A percentile compares a stretch with the other conserved stretches of the same genome.
Evolutionary conservation across 2,113 vertebrate genomes (phyloP).

Genomic region (Neogale vison): DNA sequence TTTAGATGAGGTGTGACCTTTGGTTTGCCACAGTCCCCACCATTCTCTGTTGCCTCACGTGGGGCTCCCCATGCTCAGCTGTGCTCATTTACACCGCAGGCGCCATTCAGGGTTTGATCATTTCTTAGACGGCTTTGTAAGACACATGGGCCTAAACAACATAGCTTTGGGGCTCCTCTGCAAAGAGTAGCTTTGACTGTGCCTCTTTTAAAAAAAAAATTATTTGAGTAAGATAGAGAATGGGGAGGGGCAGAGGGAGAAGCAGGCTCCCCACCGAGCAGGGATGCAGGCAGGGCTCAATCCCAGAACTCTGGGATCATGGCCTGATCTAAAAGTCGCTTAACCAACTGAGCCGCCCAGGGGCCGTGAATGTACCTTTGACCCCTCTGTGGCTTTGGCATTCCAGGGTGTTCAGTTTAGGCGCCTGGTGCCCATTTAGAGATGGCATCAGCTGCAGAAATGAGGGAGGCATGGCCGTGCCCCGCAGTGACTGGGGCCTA

Average conservation of each 20-base stretch:
- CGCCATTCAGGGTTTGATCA: background rate
- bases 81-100: background rate
- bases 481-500: too few species aligned
- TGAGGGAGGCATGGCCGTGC: too few species aligned
- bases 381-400: too few species aligned
- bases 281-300: background rate
- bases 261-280: background rate
- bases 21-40: background rate
- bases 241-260: background rate
- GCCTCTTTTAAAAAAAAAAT: too few species aligned
- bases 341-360: background rate
- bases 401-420: background rate
- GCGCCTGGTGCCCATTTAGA: background rate
- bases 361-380: fast-evolving
- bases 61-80: background rate
- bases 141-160: background rate
- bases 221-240: background rate
- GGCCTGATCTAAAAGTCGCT: background rate
- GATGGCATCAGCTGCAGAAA: background rate
- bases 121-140: background rate
- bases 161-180: background rate
- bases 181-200: background rate
- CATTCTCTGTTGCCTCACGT: background rate
- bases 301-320: background rate
- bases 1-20: background rate